phyloP scores from a whole-genome alignment of 2,888 invertebrate species.

The Mycalesis mineus region DNA sequence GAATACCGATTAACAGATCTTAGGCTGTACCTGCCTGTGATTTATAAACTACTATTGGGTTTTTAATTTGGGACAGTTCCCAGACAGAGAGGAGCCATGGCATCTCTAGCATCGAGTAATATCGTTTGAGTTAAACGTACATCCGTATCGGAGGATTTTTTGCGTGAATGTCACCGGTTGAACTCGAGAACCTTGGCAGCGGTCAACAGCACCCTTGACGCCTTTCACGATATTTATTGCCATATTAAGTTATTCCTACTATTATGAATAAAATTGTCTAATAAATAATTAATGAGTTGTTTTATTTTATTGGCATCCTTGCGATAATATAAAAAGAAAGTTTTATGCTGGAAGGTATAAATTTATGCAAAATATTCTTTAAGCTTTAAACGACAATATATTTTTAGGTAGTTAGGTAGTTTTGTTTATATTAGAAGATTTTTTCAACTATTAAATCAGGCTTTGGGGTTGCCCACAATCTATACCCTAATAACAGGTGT shows the following conservation, averaged over 20 bases:
- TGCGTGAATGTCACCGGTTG: constrained; percentile 45
- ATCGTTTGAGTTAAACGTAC: constrained; percentile 28
- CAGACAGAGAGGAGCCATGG: neutral
- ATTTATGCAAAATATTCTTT: no score
- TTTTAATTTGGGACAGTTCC: neutral
- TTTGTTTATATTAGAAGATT: no score
- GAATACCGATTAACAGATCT: no score
- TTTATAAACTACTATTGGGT: no score
- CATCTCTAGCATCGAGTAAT: constrained; percentile 17
- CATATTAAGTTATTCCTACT: constrained; percentile 5
- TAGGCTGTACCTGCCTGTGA: no score
- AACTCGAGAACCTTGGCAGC: constrained; percentile 52
- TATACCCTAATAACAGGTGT: no score
- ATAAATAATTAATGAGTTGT: constrained; percentile 8
- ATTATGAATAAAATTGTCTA: constrained; percentile 11
- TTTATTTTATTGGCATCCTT: neutral
- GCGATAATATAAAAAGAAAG: no score
- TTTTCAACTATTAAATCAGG: no score
- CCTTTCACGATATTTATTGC: constrained; percentile 39
- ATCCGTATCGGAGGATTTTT: constrained; percentile 49
- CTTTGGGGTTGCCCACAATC: no score
- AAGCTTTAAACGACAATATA: no score
- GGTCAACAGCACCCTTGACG: constrained; percentile 46
- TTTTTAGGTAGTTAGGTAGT: no score
- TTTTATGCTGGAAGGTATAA: no score